These are phyloP conservation scores for Oostethus manadensis DNA, from an alignment of 2,113 vertebrate genomes.

Conservation along the genomic window DNA sequence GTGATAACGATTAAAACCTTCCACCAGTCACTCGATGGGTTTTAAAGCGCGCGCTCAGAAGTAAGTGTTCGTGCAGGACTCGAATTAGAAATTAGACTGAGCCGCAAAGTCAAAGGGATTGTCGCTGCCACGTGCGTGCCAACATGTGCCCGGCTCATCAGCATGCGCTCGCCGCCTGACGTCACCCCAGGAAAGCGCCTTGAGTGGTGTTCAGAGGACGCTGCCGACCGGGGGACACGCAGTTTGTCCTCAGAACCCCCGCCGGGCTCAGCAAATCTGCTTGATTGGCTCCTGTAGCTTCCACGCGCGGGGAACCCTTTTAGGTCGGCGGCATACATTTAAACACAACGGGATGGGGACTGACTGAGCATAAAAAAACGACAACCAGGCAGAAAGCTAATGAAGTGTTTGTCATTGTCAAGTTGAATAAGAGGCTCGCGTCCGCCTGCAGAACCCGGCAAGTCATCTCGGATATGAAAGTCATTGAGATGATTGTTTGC, in stretches of 20 bases:
- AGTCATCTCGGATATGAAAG: background rate
- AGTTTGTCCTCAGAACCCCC: background rate
- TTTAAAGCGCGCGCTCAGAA: too few relatives aligned
- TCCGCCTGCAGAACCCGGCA: background rate
- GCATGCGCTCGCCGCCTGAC: background rate
- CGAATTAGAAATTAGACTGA: background rate
- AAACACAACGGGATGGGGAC: background rate
- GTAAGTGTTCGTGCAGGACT: too few relatives aligned
- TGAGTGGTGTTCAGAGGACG: background rate
- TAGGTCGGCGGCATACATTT: background rate
- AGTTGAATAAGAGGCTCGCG: background rate
- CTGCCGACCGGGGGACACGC: background rate
- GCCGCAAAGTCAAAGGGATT: background rate
- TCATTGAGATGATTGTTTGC: background rate
- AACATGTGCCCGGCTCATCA: background rate
- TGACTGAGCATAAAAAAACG: background rate
- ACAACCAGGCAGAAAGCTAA: background rate
- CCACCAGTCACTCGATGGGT: too few relatives aligned
- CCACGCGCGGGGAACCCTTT: background rate
- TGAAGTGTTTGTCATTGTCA: too few relatives aligned
- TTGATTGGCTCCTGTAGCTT: background rate
- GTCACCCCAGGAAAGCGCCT: background rate
- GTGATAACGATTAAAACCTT: too few relatives aligned
- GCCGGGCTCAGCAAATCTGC: slow-evolving; percentile 2
- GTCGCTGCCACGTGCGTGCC: slow-evolving; percentile 2